Evolutionary conservation across 2,113 vertebrate genomes (phyloP).

Genomic region (Romanogobio albipinnatus): DNA sequence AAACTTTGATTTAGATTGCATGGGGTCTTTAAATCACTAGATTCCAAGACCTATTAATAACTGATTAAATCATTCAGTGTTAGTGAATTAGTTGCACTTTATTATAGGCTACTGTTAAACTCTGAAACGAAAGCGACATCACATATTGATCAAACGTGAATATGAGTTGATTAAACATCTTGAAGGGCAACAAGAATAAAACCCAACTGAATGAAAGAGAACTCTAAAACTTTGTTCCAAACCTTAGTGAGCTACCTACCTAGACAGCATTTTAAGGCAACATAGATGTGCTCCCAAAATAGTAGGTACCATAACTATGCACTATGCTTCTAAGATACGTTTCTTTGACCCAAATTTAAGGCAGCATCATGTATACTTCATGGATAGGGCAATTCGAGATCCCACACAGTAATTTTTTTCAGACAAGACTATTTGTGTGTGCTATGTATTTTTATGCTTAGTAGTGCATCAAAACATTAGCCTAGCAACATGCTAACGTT

Average conservation of each 20-base stretch:
- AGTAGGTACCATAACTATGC: not conserved
- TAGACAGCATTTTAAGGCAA: not conserved
- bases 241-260: not conserved
- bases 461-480: not conserved
- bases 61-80: not conserved
- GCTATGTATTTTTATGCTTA: not conserved
- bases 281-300: not conserved
- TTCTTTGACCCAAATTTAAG: not conserved
- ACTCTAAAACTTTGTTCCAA: not conserved
- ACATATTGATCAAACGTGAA: constrained; percentile 35
- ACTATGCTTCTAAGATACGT: not conserved
- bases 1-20: not conserved
- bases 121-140: not conserved
- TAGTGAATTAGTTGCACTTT: constrained; percentile 5
- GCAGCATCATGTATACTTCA: not conserved
- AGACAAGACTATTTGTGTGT: not conserved
- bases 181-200: not conserved
- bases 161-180: too few relatives aligned
- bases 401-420: not conserved
- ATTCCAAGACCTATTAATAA: not conserved
- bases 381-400: not conserved
- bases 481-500: not conserved
- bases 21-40: not conserved
- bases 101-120: not conserved
- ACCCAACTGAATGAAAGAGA: not conserved